A percentile compares a stretch with the other conserved stretches of the same genome.
Evolutionary conservation across 2,113 vertebrate species (phyloP).

Genomic region (Cnemophilus loriae): DNA sequence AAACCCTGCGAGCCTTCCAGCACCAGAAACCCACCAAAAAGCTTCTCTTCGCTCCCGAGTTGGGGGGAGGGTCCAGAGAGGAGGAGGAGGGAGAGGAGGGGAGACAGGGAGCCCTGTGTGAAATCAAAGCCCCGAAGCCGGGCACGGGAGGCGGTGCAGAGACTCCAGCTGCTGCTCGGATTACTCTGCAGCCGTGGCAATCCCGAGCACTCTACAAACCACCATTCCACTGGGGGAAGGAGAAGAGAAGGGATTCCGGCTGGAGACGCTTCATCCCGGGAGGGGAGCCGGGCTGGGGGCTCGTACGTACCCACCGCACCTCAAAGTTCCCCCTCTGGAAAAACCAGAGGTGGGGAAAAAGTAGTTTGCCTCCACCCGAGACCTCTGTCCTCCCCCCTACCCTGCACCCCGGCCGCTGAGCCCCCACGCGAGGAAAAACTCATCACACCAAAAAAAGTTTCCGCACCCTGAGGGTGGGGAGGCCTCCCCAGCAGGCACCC

Average conservation of each 20-base stretch:
- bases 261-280: background rate
- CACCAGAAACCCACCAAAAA: background rate
- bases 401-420: background rate
- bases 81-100: background rate
- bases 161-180: slow-evolving; percentile 44
- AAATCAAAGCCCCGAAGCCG: slow-evolving; percentile 9
- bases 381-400: background rate
- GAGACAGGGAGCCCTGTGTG: slow-evolving; percentile 16
- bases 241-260: background rate
- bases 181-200: slow-evolving; percentile 60
- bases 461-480: background rate
- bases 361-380: background rate
- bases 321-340: background rate
- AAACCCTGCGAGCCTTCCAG: background rate
- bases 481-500: background rate
- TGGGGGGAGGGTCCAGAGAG: background rate
- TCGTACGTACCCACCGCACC: background rate
- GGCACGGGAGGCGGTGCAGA: slow-evolving; percentile 37
- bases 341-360: background rate
- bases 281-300: background rate
- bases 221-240: background rate
- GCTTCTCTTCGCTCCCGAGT: background rate
- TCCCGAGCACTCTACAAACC: background rate
- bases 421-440: background rate
- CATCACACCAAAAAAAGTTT: background rate